Conservation (phyloP, 2,797 vertebrate genomes). For the Neoniphon sammara region DNA sequence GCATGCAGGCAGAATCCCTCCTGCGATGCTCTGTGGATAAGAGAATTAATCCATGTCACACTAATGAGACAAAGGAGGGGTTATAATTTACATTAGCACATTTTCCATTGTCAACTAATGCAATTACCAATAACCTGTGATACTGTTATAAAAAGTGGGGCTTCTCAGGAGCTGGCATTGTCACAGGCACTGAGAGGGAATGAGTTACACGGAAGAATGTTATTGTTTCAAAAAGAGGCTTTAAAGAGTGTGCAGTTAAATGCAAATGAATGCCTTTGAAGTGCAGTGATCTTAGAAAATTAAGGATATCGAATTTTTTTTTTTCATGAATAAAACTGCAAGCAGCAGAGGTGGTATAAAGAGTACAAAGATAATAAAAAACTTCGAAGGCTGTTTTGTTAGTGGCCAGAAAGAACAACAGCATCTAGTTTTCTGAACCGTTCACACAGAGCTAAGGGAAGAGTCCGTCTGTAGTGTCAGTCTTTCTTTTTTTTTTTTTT, state of each 20-base stretch:
- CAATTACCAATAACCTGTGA: conserved; percentile 62
- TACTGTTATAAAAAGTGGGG: conserved; percentile 35
- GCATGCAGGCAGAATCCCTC: conserved; percentile 28
- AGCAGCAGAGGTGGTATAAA: conserved; percentile 44
- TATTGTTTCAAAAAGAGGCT: conserved; percentile 73
- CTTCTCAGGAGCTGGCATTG: conserved; percentile 50
- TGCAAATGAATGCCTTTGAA: conserved; percentile 78
- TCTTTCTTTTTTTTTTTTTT: conserved; percentile 45
- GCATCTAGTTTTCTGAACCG: conserved; percentile 54
- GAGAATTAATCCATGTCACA: conserved; percentile 44
- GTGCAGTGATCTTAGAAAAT: conserved; percentile 68
- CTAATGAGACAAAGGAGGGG: conserved; percentile 46
- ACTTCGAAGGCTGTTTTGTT: conserved; percentile 46
- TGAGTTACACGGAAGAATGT: conserved; percentile 56
- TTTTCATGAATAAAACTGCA: conserved; percentile 51
- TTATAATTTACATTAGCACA: conserved; percentile 54
- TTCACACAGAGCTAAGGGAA: conserved; percentile 54
- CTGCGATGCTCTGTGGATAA: conserved; percentile 38
- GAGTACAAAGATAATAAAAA: conserved; percentile 40
- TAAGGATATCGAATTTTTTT: conserved; percentile 48
- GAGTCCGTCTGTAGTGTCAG: conserved; percentile 65
- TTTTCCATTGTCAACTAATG: conserved; percentile 51
- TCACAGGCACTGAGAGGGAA: conserved; percentile 49
- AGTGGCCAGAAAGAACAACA: conserved; percentile 58
- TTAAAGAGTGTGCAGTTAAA: conserved; percentile 66